phyloP scores from a whole-genome alignment of 2,888 invertebrate species.

The Mythimna lalbum region DNA sequence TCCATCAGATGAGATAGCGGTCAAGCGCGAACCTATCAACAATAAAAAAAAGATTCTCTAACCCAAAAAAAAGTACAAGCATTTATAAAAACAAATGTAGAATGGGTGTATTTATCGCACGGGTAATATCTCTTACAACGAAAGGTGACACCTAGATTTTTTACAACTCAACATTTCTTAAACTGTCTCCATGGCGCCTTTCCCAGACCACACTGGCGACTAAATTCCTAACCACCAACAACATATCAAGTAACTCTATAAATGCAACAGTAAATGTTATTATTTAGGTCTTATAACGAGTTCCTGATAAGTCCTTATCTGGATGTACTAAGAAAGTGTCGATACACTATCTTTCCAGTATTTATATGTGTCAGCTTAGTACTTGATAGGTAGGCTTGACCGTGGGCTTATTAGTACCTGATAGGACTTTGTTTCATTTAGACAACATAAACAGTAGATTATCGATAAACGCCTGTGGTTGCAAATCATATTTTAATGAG shows the following conservation, averaged over 20 bases:
- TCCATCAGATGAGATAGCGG: too few species aligned
- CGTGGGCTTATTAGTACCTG: slow-evolving; percentile 48
- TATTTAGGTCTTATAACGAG: slow-evolving; percentile 51
- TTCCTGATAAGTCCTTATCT: slow-evolving; percentile 62
- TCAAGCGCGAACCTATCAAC: too few species aligned
- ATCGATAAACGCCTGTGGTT: too few species aligned
- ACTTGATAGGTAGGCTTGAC: slow-evolving; percentile 47
- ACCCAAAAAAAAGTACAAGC: too few species aligned
- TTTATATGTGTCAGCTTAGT: slow-evolving; percentile 21
- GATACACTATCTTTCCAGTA: slow-evolving; percentile 37
- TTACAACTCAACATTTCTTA: background rate
- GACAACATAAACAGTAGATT: background rate
- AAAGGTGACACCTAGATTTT: background rate
- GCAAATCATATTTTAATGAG: background rate
- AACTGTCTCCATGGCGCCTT: slow-evolving; percentile 1
- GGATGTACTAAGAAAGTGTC: slow-evolving; percentile 49
- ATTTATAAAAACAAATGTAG: too few species aligned
- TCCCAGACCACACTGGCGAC: slow-evolving; percentile 30
- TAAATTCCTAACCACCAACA: slow-evolving; percentile 27
- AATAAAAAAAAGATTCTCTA: too few species aligned
- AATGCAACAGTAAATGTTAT: slow-evolving; percentile 33
- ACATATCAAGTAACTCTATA: slow-evolving; percentile 41
- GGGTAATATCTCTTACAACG: background rate
- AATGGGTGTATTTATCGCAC: background rate
- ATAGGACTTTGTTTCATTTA: slow-evolving; percentile 23